phyloP scores from a whole-genome alignment of 2,113 vertebrate genomes.

The Hypanus sabinus region DNA sequence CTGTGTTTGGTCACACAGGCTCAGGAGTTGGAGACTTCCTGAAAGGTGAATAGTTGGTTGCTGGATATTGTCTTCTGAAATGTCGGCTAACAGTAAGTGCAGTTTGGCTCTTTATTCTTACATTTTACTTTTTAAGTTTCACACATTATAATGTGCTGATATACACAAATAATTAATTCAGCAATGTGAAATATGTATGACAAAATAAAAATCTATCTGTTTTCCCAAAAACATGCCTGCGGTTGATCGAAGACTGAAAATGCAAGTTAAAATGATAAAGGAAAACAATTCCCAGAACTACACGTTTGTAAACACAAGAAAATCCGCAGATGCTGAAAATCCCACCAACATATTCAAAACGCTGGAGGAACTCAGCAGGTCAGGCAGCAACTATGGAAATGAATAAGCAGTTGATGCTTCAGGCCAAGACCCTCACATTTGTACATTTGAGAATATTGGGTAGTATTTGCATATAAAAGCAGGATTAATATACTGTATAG shows the following conservation, averaged over 20 bases:
- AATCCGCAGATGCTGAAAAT: too few species aligned
- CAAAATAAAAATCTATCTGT: background rate
- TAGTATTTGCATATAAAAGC: background rate
- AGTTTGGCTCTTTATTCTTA: background rate
- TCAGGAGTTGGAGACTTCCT: too few species aligned
- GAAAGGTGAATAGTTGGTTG: too few species aligned
- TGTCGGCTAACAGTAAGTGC: too few species aligned
- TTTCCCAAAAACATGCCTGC: background rate
- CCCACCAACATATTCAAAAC: too few species aligned
- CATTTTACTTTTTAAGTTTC: background rate
- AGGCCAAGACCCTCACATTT: too few species aligned
- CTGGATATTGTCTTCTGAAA: too few species aligned
- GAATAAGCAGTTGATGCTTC: too few species aligned
- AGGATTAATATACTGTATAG: background rate
- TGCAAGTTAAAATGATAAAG: background rate
- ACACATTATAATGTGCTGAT: background rate
- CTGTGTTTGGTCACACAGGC: too few species aligned
- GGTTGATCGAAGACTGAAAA: too few species aligned
- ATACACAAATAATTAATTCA: background rate
- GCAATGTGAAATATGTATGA: background rate
- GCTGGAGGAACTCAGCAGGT: too few species aligned
- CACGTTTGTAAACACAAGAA: background rate
- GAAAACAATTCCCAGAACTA: background rate
- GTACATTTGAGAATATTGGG: background rate
- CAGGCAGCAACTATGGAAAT: too few species aligned